Conservation (phyloP, 2,113 vertebrate genomes). For the Blennius ocellaris region DNA sequence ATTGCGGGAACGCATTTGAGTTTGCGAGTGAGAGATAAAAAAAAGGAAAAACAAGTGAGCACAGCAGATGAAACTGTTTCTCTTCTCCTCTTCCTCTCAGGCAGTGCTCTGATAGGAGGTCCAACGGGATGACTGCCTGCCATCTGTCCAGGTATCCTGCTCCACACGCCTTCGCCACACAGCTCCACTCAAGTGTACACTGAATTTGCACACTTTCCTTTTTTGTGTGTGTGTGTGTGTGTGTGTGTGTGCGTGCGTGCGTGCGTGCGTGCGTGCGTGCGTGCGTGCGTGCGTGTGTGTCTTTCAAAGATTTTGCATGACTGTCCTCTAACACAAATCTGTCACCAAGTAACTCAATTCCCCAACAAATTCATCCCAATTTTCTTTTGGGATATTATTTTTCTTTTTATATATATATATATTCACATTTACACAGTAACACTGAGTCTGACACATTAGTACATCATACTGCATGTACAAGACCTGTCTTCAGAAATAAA, state of each 20-base stretch:
- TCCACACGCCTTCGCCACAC: constrained; percentile 44
- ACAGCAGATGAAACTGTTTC: constrained; percentile 58
- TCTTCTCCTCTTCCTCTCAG: constrained; percentile 63
- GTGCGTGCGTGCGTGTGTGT: constrained; percentile 9
- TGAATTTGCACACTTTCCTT: constrained; percentile 10
- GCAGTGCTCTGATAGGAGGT: constrained; percentile 70
- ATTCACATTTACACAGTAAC: constrained; percentile 7
- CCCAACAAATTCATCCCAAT: background rate
- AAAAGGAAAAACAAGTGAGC: no score
- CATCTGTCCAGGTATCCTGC: constrained; percentile 82
- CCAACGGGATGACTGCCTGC: constrained; percentile 71
- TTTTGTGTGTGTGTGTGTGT: constrained; percentile 18
- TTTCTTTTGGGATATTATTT: background rate
- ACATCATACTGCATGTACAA: constrained; percentile 9
- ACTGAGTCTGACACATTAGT: constrained; percentile 38
- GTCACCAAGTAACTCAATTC: background rate
- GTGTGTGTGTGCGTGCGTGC: constrained; percentile 14
- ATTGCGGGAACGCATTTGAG: constrained; percentile 6
- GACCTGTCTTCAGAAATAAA: constrained; percentile 3
- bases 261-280: constrained; percentile 19
- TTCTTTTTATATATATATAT: background rate
- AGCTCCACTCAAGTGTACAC: constrained; percentile 37
- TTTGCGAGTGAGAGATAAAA: constrained; percentile 8
- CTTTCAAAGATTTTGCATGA: background rate
- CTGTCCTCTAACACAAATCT: background rate